These are phyloP conservation scores for Ctena decussata DNA, from an alignment of 2,888 invertebrate species.

Conservation along the genomic window DNA sequence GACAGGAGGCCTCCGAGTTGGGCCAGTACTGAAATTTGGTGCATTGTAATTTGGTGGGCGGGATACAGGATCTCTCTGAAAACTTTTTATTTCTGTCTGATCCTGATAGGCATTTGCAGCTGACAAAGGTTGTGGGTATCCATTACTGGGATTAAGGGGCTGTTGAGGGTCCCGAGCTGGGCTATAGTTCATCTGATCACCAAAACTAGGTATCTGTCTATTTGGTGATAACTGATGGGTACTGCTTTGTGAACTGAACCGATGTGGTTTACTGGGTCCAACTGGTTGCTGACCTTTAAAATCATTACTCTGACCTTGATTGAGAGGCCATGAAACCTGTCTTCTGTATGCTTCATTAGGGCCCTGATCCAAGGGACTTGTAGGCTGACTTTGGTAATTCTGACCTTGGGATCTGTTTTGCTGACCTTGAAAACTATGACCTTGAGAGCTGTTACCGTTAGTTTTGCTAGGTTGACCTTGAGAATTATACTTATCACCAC, in stretches of 20 bases:
- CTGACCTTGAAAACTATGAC: background rate
- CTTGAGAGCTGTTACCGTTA: background rate
- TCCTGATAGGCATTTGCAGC: background rate
- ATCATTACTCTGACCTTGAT: background rate
- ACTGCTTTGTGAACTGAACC: background rate
- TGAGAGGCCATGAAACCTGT: background rate
- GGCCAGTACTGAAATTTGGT: background rate
- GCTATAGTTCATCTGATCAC: background rate
- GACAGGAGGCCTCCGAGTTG: slow-evolving; percentile 30
- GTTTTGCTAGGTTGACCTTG: background rate
- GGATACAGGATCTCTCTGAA: background rate
- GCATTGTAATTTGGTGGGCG: background rate
- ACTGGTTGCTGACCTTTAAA: background rate
- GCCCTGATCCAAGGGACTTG: background rate
- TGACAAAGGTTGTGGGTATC: background rate
- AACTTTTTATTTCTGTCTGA: background rate
- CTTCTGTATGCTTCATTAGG: background rate
- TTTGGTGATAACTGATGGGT: background rate
- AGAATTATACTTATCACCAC: background rate
- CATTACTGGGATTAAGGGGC: background rate
- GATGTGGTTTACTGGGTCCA: background rate
- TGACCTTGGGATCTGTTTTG: background rate
- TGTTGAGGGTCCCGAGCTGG: background rate
- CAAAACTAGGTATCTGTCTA: background rate
- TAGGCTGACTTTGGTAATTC: background rate